phyloP scores from a whole-genome alignment of 2,113 vertebrate species.

The Ardeotis arabs region DNA sequence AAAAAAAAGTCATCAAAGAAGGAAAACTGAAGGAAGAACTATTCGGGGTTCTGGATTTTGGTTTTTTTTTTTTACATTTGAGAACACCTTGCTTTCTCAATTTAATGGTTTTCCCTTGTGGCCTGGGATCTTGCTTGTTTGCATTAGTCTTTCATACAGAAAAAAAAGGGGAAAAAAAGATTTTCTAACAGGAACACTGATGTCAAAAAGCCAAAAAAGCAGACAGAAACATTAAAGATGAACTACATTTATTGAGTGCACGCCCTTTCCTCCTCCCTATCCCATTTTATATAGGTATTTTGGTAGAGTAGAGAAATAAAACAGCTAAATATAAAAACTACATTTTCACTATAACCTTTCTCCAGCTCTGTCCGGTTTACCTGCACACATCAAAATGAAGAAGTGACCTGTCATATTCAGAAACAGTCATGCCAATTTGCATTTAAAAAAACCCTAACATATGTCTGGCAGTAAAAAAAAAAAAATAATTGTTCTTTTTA shows the following conservation, averaged over 20 bases:
- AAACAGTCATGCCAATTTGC: background rate
- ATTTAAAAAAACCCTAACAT: background rate
- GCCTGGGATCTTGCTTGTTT: too few relatives aligned
- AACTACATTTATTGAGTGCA: background rate
- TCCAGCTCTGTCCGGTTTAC: background rate
- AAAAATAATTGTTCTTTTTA: too few relatives aligned
- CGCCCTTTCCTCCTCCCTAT: background rate
- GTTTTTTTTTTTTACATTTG: too few relatives aligned
- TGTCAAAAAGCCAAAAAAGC: background rate
- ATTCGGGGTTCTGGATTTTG: too few relatives aligned
- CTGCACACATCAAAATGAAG: background rate
- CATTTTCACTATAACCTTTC: background rate
- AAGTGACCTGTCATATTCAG: background rate
- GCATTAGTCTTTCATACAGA: too few relatives aligned
- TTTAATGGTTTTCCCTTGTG: too few relatives aligned
- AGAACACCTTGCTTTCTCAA: too few relatives aligned
- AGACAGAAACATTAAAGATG: background rate
- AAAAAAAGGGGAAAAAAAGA: background rate
- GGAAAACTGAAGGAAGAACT: too few relatives aligned
- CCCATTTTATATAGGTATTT: background rate
- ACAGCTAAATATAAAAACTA: background rate
- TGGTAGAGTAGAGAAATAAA: background rate
- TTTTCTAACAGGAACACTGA: background rate
- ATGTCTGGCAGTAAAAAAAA: background rate
- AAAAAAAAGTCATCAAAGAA: too few relatives aligned